These are phyloP conservation scores for Steinernema scapterisci DNA, from an alignment of 2,888 invertebrate species.

Conservation along the genomic window DNA sequence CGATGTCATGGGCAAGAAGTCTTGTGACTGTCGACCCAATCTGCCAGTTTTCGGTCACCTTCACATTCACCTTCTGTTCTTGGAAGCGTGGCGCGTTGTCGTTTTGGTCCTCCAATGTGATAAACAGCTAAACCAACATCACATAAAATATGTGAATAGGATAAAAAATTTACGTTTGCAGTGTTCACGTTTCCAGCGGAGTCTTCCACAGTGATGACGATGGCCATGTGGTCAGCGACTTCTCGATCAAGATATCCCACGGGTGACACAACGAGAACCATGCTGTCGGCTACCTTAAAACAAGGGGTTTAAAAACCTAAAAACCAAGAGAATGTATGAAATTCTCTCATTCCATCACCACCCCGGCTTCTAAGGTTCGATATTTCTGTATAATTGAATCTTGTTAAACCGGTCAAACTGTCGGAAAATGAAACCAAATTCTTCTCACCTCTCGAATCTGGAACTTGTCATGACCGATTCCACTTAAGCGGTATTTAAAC, in stretches of 20 bases:
- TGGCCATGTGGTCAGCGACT: constrained; percentile 17
- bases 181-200: constrained; percentile 43
- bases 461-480: constrained; percentile 36
- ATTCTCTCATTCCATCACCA: too few species aligned
- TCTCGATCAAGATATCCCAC: constrained; percentile 46
- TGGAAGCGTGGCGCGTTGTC: constrained; percentile 54
- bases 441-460: constrained; percentile 34
- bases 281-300: constrained; percentile 26
- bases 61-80: constrained; percentile 43
- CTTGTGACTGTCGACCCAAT: constrained; percentile 43
- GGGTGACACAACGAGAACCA: constrained; percentile 28
- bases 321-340: too few species aligned
- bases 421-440: too few species aligned
- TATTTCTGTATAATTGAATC: background rate
- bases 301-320: background rate
- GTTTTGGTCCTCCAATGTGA: constrained; percentile 51
- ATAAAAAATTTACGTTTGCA: constrained; percentile 33
- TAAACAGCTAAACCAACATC: constrained; percentile 44
- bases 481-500: constrained; percentile 34
- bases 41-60: constrained; percentile 55
- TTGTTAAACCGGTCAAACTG: background rate
- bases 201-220: constrained; percentile 45
- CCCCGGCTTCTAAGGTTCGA: too few species aligned
- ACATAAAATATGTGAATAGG: background rate
- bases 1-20: constrained; percentile 46